Evolutionary conservation across 2,113 vertebrate genomes (phyloP), one percentile per base, ranked within the genome.

Genomic region (Triplophysa rosa): DNA sequence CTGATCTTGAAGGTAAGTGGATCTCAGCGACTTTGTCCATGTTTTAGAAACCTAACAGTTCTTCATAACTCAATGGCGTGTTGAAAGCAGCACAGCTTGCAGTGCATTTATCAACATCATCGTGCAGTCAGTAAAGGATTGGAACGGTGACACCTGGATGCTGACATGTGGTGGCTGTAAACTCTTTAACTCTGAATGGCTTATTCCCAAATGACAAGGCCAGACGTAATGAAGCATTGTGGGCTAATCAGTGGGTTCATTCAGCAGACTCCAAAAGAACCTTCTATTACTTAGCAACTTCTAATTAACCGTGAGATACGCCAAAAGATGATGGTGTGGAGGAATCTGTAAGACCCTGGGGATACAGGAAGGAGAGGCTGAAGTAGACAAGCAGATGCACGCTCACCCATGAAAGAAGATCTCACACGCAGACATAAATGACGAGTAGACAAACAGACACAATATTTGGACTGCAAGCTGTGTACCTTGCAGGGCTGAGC

Each of bases 131-230:
- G 61, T 12, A 40, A n/a, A 37, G 40, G 16, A 65, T 62, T 78
- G 59, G 58, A 71, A 77, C 54, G 67, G 67, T 80, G 77, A 85
- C 85, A 87, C 77, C 79, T 87, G 85, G 84, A 83, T 67, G 23
- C 64, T 8, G 67, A 80, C 67, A 79, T 56, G 61, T 33, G 37
- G 73, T 75, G 73, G 64, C 79, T 62, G 33, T 56, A 73, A 56
- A 45, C 81, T 78, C 67, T 84, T 66, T 68, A 74, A 66, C 54
- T 73, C 59, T 83, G 66, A 85, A 70, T 67, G 67, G 66, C 71
- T 80, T 83, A 59, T 79, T 80, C 37, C 75, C 58, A 87, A 86
- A 87, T 86, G 80, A 86, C 82, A 83, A 81, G 71, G 52, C 83
- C 33, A n/a, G 24, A n/a, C 61, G 70, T 77, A 81, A 82, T 81